Evolutionary conservation across 2,888 invertebrate species (phyloP), one percentile per base, ranked within the genome.

Genomic region (Hirtodrosophila confusa): DNA sequence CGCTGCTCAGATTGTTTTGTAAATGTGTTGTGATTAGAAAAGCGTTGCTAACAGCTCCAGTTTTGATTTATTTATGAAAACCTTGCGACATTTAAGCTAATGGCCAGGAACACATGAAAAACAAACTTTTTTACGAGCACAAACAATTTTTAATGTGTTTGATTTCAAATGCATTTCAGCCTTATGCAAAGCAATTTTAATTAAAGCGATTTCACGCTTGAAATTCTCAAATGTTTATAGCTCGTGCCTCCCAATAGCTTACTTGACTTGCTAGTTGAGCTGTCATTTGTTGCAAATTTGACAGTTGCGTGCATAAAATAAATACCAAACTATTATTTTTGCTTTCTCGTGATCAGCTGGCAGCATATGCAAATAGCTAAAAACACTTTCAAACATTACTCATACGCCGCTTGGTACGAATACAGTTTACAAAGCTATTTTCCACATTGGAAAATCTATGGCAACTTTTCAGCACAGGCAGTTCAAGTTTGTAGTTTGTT

Each of bases 11-110:
- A 83, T 88, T 60, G 68, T 64, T 71, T 74, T 77, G 80, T 44
- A 65, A 88, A 87, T 88, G 87, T 70, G 71, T 43, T 72, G 68
- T 64, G 75, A 87, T 84, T 88, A 80, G 73, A 73, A 60, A 72
- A 43, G 39, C 17, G 23, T 57, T 40, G 23, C 49, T 31, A 29
- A 35, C 36, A 23, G 12, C 17, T 10, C 29, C 39, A 37, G 31
- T 36, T 75, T 86, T 88, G 86, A 88, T 83, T 88, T 75, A 88
- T 85, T 69, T 57, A 74, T 49, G 78, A 61, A 74, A 82, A 68
- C 65, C 51, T 50, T 66, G 54, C 53, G 61, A 80, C 78, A 78
- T 69, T 69, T 65, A 27, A 39, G 23, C 23, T 60, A 64, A 70
- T 53, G 56, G 35, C 35, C 9, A 6, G 4, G 8, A 37, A 12